Evolutionary conservation across 2,888 invertebrate genomes (phyloP), one percentile per base, ranked within the genome.

Genomic region (Drosophila nr. medialis): DNA sequence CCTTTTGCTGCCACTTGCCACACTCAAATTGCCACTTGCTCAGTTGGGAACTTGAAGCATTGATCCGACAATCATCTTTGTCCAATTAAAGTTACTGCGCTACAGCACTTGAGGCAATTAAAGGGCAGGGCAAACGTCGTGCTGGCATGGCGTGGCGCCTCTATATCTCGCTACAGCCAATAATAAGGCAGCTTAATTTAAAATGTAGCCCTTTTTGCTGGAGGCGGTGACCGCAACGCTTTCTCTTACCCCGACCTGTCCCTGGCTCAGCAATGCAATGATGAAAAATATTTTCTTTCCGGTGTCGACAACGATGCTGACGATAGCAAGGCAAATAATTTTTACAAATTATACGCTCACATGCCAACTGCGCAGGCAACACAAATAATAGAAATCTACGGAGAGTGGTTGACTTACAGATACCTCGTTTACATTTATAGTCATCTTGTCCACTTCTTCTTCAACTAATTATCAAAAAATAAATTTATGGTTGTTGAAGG

Each of bases 301-400:
- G 72, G 77, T 62, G 63, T 61, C 71, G 58, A 50, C 59, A 72
- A 67, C 48, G 59, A 21, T 45, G 64, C 72, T 63, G 80, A 73
- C 81, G 77, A 81, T 78, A 77, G 85, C 79, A 83, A 72, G 72
- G 83, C 88, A 85, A 85, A 87, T 87, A 87, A 83, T 85, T 85
- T 85, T 85, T 83, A 85, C 83, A 85, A 85, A 87, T 87, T 85
- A 87, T 87, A 75, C 81, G 77, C 88, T 85, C 85, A 83, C 85
- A 85, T 85, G 88, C 75, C 80, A 84, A 80, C 80, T 75, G 78
- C 59, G 68, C 72, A 55, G 70, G 72, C 70, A 84, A 74, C 64
- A 72, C 82, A 83, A 85, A 87, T 69, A 87, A 54, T 61, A 61
- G 21, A 38, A 15, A 40, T 32, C 29, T 7, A 10, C 6, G 3